Evolutionary conservation across 1,140 invertebrate genomes (phyloP).

Genomic region (Sogatella furcifera): DNA sequence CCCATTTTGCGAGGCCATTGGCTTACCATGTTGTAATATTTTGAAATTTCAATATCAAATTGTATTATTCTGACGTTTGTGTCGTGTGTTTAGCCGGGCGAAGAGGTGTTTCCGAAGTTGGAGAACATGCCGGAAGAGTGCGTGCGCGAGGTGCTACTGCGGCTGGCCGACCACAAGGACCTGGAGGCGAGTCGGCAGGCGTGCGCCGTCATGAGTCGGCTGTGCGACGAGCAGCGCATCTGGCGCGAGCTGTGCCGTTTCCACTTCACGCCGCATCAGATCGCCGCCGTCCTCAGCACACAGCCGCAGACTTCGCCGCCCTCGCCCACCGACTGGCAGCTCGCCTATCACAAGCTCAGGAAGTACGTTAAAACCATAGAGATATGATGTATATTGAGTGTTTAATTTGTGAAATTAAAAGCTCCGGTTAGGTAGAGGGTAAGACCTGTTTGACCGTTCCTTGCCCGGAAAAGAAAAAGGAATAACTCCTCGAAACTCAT

Average conservation of each 20-base stretch:
- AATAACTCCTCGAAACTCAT: no score
- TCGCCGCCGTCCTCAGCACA: constrained; percentile 49
- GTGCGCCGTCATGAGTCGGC: constrained; percentile 57
- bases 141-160: constrained; percentile 77
- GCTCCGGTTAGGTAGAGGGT: no score
- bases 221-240: constrained; percentile 79
- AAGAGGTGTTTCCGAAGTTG: constrained; percentile 71
- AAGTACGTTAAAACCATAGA: constrained; percentile 39
- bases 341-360: constrained; percentile 58
- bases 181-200: constrained; percentile 62
- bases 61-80: no score
- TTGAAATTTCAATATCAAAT: no score
- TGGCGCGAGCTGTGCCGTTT: constrained; percentile 87
- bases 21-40: no score
- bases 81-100: constrained; percentile 51
- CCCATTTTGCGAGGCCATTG: no score
- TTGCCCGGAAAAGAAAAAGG: no score
- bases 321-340: constrained; percentile 49
- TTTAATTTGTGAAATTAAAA: no score
- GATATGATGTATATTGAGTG: no score
- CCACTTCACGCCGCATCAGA: constrained; percentile 83
- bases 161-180: constrained; percentile 85
- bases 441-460: no score
- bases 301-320: constrained; percentile 35
- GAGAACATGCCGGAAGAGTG: constrained; percentile 89